phyloP scores from a whole-genome alignment of 2,797 vertebrate species.

The Antennarius maculatus region DNA sequence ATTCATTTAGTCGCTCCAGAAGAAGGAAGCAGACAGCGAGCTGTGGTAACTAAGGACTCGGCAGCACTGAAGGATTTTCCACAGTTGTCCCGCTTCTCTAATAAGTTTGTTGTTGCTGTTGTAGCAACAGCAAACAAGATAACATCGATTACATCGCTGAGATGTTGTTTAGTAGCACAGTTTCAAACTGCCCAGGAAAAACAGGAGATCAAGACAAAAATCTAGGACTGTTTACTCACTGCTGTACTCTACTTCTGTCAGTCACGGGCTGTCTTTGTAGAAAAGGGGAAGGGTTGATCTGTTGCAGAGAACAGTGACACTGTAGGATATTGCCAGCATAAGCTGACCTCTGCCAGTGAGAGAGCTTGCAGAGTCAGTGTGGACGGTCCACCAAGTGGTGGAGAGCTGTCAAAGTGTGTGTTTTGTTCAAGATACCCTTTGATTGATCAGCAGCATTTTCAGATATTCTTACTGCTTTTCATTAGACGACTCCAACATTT shows the following conservation, averaged over 20 bases:
- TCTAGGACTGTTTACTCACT: constrained; percentile 9
- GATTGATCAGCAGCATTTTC: not conserved
- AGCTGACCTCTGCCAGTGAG: constrained; percentile 58
- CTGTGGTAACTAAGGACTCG: constrained; percentile 24
- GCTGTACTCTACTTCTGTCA: constrained; percentile 28
- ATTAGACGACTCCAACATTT: constrained; percentile 8
- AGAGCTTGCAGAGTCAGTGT: constrained; percentile 46
- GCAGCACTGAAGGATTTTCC: constrained; percentile 29
- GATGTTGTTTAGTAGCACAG: constrained; percentile 11
- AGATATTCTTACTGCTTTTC: not conserved
- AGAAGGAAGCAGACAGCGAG: constrained; percentile 28
- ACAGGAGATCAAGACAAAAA: constrained; percentile 9
- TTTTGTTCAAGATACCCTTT: constrained; percentile 15
- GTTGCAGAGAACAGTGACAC: constrained; percentile 31
- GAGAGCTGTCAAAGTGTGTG: constrained; percentile 19
- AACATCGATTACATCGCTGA: constrained; percentile 29
- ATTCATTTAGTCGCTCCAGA: constrained; percentile 39
- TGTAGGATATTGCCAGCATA: constrained; percentile 33
- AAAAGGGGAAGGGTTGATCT: constrained; percentile 54
- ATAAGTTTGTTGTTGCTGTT: constrained; percentile 25
- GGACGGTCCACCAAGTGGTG: constrained; percentile 51
- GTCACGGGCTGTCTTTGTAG: constrained; percentile 36
- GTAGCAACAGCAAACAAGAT: constrained; percentile 21
- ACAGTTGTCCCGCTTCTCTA: constrained; percentile 25
- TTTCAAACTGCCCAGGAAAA: constrained; percentile 3